These are phyloP conservation scores for Setophaga coronata DNA, from an alignment of 2,113 vertebrate species.

Conservation along the genomic window DNA sequence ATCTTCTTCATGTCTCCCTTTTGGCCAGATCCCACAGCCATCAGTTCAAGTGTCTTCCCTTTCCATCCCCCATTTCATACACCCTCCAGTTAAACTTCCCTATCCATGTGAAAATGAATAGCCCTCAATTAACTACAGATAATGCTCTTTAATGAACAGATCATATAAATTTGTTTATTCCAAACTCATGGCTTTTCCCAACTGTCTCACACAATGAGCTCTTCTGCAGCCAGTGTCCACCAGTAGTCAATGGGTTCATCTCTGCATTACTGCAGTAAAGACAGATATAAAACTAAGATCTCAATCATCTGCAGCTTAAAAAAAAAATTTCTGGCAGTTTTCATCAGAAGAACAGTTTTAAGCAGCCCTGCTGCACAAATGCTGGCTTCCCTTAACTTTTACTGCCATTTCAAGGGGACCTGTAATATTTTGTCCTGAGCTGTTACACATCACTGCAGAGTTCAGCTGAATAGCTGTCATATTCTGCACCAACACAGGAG, in stretches of 20 bases:
- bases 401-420: conserved; percentile 66
- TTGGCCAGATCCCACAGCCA: background rate
- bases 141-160: background rate
- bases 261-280: conserved; percentile 41
- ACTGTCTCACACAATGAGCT: background rate
- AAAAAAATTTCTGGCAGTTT: conserved; percentile 20
- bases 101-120: background rate
- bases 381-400: conserved; percentile 48
- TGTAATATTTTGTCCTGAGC: conserved; percentile 52
- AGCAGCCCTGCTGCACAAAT: conserved; percentile 35
- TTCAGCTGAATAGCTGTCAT: conserved; percentile 33
- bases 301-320: conserved; percentile 2
- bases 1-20: conserved; percentile 21
- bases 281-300: background rate
- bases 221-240: background rate
- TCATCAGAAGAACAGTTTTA: conserved; percentile 13
- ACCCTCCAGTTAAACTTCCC: background rate
- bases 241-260: background rate
- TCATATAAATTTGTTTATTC: background rate
- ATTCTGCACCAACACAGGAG: conserved; percentile 33
- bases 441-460: conserved; percentile 44
- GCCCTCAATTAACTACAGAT: background rate
- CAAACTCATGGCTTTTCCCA: background rate
- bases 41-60: background rate
- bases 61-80: background rate